Base-by-base conservation (phyloP, 2,113 vertebrate species). In the Cinclus cinclus region DNA sequence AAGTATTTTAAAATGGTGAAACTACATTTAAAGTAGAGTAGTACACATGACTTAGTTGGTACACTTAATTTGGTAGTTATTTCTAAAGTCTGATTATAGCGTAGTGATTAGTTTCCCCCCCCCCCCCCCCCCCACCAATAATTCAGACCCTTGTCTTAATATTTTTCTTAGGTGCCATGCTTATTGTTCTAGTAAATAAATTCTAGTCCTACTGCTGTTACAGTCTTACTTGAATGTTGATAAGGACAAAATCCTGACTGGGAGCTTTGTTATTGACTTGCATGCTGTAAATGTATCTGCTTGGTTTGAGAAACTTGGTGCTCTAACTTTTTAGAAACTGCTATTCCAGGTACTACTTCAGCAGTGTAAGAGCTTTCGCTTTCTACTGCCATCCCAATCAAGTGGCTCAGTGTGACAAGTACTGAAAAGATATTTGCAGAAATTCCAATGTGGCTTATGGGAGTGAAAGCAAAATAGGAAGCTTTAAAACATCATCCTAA, bases 71-170 rank as follows among this genome's bases (percentile, higher is more conserved):
- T n/a, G 11, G 8, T 63, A 60, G 20, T 55, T 71, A 39, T 46
- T 81, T 64, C 25, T 75, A 4, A 82, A 47, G 13, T 64, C 24
- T 47, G 10, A 37, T 78, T 33, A 7, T 41, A n/a, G 14, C 2
- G 0, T 24, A n/a, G 15, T 74, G 15, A 64, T 39, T 55, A 17
- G 19, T 11, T 56, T 5, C 4, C 3, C 13, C 16, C 2, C 7
- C 20, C 5, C 13, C n/a, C n/a, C n/a, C n/a, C n/a, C n/a, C n/a
- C n/a, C n/a, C n/a, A n/a, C n/a, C n/a, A n/a, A 1, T 58, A 37
- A 69, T 73, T 87, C 41, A 59, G 30, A 15, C 7, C 11, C 6
- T 33, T 79, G 4, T 69, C 17, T 49, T 56, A 25, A 22, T 50
- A 11, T 33, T 11, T 47, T 11, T 67, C 24, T 55, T 41, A 10